Conservation (phyloP, 2,888 invertebrate species). For the Ecdyonurus torrentis region DNA sequence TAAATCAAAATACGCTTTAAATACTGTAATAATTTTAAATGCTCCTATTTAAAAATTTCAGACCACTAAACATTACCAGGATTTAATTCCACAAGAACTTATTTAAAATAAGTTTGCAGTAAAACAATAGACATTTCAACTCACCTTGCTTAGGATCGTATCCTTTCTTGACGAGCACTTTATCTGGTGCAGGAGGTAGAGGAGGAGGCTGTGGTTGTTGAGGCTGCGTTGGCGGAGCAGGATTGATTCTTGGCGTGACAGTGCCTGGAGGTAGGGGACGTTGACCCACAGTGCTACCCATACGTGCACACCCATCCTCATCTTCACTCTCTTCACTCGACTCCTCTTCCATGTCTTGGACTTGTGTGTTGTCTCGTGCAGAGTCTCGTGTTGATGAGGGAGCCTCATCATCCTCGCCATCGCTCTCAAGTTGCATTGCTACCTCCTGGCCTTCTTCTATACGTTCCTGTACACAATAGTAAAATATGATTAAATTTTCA, state of each 20-base stretch:
- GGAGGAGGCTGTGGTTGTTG: constrained; percentile 44
- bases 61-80: too few species aligned
- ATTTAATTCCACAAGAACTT: too few species aligned
- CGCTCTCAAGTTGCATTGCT: constrained; percentile 79
- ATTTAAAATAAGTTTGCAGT: too few species aligned
- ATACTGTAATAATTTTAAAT: too few species aligned
- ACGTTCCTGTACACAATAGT: constrained; percentile 39
- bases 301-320: constrained; percentile 26
- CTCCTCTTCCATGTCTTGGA: constrained; percentile 84
- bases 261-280: constrained; percentile 9
- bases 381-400: not conserved
- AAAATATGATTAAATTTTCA: not conserved
- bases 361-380: constrained; percentile 12
- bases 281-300: not conserved
- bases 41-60: too few species aligned
- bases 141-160: constrained; percentile 87
- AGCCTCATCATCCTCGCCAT: constrained; percentile 48
- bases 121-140: too few species aligned
- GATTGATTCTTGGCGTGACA: constrained; percentile 13
- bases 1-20: too few species aligned
- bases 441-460: constrained; percentile 66
- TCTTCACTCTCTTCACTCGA: constrained; percentile 49
- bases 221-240: constrained; percentile 25
- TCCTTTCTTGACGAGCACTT: constrained; percentile 84
- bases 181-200: constrained; percentile 74